Base-by-base conservation (phyloP, 2,888 invertebrate species). In the Rotaria sp. region DNA sequence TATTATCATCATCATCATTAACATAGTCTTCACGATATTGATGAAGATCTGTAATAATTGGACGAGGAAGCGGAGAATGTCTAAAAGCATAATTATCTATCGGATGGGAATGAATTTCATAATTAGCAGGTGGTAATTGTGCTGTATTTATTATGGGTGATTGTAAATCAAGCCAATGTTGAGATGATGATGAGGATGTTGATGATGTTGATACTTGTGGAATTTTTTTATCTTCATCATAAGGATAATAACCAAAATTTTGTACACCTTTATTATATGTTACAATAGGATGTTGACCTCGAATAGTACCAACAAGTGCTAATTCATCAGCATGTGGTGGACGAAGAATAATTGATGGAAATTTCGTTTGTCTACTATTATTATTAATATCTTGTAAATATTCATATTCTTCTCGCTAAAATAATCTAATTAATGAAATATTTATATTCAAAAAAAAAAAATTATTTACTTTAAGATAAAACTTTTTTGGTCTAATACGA, bases 241-340 rank as follows among this genome's bases (percentile, higher is more conserved):
- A 24, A 13, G 26, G 15, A 45, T 38, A 80, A 80, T n/a, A 80
- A 1, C 11, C 80, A 7, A 26, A 5, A 80, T 80, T 80, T 45
- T 41, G 45, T 15, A 80, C 11, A 45, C 80, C 80, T 26, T 45
- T n/a, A n/a, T 80, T 26, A 45, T 80, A 80, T 10, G 41, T 13
- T 45, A 80, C 21, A 18, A 35, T 13, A n/a, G 41, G 26, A 38
- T 80, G 7, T 45, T 8, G 41, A n/a, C 35, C 80, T 13, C 45
- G 41, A 26, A 80, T 45, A 2, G 80, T 80, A 13, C 80, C 80
- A 80, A 80, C 26, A n/a, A 45, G 45, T 45, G 80, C 80, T n/a
- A 80, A 80, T n/a, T 80, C 80, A 80, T 80, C 80, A 45, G 80
- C 80, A 45, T 80, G 80, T 41, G 80, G 80, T 13, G 80, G 80